These are phyloP conservation scores for Hucho hucho DNA, from an alignment of 2,113 vertebrate species.

Conservation along the genomic window DNA sequence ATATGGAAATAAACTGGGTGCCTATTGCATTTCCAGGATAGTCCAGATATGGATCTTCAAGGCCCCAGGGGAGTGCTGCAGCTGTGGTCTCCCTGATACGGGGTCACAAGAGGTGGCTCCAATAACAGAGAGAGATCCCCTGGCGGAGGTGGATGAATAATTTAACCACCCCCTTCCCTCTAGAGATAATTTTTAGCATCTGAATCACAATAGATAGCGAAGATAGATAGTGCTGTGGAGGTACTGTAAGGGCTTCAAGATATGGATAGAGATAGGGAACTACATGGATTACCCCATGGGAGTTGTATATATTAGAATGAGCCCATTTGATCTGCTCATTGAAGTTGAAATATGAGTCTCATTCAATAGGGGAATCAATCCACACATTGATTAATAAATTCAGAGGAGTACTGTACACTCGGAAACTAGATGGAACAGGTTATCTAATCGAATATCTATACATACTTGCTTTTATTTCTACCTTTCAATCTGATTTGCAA, in stretches of 20 bases:
- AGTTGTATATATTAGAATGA: neutral
- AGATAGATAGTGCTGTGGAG: conserved; percentile 34
- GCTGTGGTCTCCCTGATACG: conserved; percentile 37
- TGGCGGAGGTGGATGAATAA: conserved; percentile 43
- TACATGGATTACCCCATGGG: neutral
- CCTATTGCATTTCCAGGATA: neutral
- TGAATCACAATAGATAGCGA: conserved; percentile 30
- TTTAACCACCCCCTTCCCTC: conserved; percentile 36
- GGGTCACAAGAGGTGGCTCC: conserved; percentile 44
- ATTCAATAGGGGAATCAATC: too few species aligned
- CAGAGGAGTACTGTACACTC: neutral
- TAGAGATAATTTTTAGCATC: conserved; percentile 49
- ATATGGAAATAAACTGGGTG: conserved; percentile 6
- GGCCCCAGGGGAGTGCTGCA: neutral
- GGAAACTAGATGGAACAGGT: neutral
- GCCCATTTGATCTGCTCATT: neutral
- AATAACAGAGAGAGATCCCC: conserved; percentile 44
- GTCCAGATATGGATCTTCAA: conserved; percentile 6
- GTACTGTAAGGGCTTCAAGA: neutral
- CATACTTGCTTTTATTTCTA: too few species aligned
- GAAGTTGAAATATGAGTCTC: neutral
- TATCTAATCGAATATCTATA: too few species aligned
- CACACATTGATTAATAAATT: neutral
- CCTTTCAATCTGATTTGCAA: neutral
- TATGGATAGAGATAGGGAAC: neutral